Percentiles rank a stretch among this genome's conserved stretches.
Evolutionary conservation across 2,113 vertebrate genomes (phyloP).

Genomic region (Phylloscopus trochiloides): DNA sequence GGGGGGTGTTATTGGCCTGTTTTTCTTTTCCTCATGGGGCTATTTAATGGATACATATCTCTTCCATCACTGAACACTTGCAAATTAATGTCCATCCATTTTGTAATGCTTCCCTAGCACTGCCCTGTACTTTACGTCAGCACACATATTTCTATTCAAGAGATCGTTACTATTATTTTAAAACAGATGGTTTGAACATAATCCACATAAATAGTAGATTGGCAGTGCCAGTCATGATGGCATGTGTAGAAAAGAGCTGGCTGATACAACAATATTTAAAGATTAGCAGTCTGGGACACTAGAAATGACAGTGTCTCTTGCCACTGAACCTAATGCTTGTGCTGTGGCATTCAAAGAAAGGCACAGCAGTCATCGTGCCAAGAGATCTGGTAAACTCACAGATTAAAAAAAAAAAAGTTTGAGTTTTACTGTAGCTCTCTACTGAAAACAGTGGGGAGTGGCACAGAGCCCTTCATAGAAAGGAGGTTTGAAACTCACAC

Average conservation of each 20-base stretch:
- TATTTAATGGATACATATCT: not conserved
- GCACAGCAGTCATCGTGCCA: constrained; percentile 9
- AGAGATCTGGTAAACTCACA: constrained; percentile 15
- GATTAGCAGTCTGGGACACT: constrained; percentile 68
- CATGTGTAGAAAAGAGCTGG: constrained; percentile 68
- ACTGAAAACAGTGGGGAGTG: not conserved
- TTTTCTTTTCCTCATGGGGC: not conserved
- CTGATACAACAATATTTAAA: constrained; percentile 62
- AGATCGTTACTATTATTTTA: constrained; percentile 70
- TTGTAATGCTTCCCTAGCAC: not conserved
- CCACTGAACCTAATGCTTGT: constrained; percentile 49
- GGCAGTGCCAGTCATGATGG: constrained; percentile 69
- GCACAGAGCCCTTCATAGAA: not conserved
- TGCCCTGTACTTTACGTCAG: constrained; percentile 28
- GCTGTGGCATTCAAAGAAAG: constrained; percentile 36
- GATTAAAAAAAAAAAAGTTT: not conserved
- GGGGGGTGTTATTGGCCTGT: not conserved
- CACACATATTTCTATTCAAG: constrained; percentile 59
- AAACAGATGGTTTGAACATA: constrained; percentile 72
- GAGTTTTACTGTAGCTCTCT: constrained; percentile 7
- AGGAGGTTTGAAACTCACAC: constrained; percentile 17
- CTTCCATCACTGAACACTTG: not conserved
- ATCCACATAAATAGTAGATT: constrained; percentile 73
- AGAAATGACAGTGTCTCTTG: constrained; percentile 60
- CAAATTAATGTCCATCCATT: constrained; percentile 22